These are phyloP conservation scores for Xanthia icteritia DNA, from an alignment of 2,888 invertebrate genomes.

Conservation along the genomic window DNA sequence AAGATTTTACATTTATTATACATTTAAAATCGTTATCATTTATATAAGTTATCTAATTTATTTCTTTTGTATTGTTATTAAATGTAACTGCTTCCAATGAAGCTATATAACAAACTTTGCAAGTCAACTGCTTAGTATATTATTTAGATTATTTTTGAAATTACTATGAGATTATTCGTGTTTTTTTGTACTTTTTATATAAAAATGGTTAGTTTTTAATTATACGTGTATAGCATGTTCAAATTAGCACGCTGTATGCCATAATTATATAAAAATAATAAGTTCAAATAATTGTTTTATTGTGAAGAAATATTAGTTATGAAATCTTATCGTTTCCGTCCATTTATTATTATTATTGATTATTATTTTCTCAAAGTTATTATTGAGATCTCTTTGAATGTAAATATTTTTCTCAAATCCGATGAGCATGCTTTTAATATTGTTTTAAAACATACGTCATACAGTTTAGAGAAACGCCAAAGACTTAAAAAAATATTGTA, in stretches of 20 bases:
- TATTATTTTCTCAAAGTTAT: conserved; percentile 73
- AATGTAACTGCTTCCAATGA: conserved; percentile 69
- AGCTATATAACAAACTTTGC: conserved; percentile 66
- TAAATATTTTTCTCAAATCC: conserved; percentile 65
- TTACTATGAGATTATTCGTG: conserved; percentile 88
- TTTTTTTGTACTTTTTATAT: conserved; percentile 86
- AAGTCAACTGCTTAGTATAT: conserved; percentile 75
- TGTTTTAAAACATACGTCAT: conserved; percentile 80
- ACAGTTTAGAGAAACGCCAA: conserved; percentile 90
- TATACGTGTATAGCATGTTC: conserved; percentile 68
- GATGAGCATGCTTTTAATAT: conserved; percentile 74
- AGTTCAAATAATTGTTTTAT: conserved; percentile 81
- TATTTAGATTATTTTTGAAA: conserved; percentile 84
- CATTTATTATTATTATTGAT: conserved; percentile 79
- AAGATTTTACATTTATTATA: conserved; percentile 70
- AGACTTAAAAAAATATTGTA: conserved; percentile 80
- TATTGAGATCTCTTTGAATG: conserved; percentile 72
- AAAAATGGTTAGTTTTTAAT: conserved; percentile 79
- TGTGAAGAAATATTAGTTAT: conserved; percentile 76
- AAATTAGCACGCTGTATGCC: conserved; percentile 72
- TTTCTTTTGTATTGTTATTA: conserved; percentile 79
- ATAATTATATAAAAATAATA: conserved; percentile 77
- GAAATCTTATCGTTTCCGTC: conserved; percentile 89
- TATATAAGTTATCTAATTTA: conserved; percentile 80
- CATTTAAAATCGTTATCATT: conserved; percentile 75